These are phyloP conservation scores for Candidula unifasciata DNA, from an alignment of 2,888 invertebrate genomes.

Conservation along the genomic window DNA sequence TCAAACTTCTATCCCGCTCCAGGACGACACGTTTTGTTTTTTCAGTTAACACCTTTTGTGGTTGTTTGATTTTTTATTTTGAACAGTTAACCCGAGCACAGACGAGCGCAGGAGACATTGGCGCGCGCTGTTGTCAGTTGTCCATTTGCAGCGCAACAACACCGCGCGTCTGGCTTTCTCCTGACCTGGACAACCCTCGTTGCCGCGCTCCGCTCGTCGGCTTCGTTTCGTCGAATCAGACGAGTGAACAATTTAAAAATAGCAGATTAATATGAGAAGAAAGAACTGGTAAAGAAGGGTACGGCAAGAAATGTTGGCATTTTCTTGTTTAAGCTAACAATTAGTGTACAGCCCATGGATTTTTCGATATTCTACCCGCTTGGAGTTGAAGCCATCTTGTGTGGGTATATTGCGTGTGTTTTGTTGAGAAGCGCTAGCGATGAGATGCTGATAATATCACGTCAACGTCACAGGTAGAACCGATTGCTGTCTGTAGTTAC, in stretches of 20 bases:
- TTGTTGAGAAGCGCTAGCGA: not conserved
- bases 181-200: not conserved
- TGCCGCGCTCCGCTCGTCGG: slow-evolving; percentile 2
- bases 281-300: not conserved
- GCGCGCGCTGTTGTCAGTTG: slow-evolving; percentile 10
- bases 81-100: not conserved
- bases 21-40: too few species aligned
- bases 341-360: too few species aligned
- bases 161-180: not conserved
- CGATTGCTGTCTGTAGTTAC: too few species aligned
- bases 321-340: not conserved
- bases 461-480: not conserved
- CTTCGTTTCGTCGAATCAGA: slow-evolving; percentile 7
- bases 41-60: too few species aligned
- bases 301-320: not conserved
- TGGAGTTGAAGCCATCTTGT: slow-evolving; percentile 1
- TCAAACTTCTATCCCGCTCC: too few species aligned
- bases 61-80: not conserved
- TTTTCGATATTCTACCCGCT: not conserved
- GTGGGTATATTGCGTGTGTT: not conserved
- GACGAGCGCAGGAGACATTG: not conserved
- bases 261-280: not conserved
- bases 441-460: not conserved
- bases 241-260: not conserved
- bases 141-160: not conserved